Evolutionary conservation across 2,888 invertebrate genomes (phyloP), one percentile per base, ranked within the genome.

Genomic region (Escarpia spicata): DNA sequence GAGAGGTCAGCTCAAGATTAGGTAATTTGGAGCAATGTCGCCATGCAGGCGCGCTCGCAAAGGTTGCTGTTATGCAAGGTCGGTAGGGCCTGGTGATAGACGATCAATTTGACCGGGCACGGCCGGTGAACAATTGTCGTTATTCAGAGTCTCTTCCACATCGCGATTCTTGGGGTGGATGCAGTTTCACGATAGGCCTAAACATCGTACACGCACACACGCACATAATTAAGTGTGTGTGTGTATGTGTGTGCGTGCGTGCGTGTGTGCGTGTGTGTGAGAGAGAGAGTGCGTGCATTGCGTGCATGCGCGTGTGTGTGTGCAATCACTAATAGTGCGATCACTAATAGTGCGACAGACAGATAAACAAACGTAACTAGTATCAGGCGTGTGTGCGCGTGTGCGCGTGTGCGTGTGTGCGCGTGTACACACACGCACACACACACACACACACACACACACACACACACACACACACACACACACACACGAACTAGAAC

Each of bases 31-130:
- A 26, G 26, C 75, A 75, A n/a, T 75, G 26, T 75, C 75, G 75
- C n/a, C 75, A 52, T 52, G 52, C 9, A 75, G 75, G 19, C 0
- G 26, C 6, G 8, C 19, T 75, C n/a, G 26, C n/a, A 26, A 75
- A 75, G 75, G 75, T 75, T 75, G 75, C 15, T 75, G 19, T 75
- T 75, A 75, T 75, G 75, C 75, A 75, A 75, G 75, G 75, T 75
- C 26, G 37, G 37, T 37, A 37, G 37, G 37, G 37, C 37, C 37
- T 37, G 37, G 19, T 75, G 75, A 75, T 75, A 26, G 75, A 75
- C 75, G n/a, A 6, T 75, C 75, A 26, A 4, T 75, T 75, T 75
- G 75, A 75, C 75, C 75, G 26, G 75, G n/a, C 75, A 26, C 4
- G n/a, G 75, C 26, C n/a, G 26, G 75, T 75, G 75, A 75, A 75